These are phyloP conservation scores for Capitella teleta DNA, from an alignment of 1,140 invertebrate genomes.

Conservation along the genomic window DNA sequence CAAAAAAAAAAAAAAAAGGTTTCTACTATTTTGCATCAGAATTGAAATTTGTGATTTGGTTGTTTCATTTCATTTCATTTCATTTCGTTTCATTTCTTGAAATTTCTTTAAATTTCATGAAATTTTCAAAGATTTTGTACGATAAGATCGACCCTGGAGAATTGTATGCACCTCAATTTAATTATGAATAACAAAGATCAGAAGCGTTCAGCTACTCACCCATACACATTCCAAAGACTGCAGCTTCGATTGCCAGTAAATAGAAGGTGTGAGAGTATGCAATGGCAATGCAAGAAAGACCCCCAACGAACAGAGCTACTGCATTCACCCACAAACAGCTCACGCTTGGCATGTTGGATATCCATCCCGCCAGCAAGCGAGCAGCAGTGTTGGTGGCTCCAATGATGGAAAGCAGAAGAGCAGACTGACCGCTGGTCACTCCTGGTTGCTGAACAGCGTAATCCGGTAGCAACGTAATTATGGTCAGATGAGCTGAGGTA, in stretches of 20 bases:
- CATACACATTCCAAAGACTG: slow-evolving; percentile 83
- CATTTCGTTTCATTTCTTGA: too few relatives aligned
- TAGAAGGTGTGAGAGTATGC: slow-evolving; percentile 67
- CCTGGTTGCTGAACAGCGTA: background rate
- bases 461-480: slow-evolving; percentile 6
- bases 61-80: too few relatives aligned
- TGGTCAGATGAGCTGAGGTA: slow-evolving; percentile 6
- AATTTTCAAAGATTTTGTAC: too few relatives aligned
- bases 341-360: slow-evolving; percentile 48
- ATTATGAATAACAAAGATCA: too few relatives aligned
- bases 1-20: too few relatives aligned
- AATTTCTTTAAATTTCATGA: too few relatives aligned
- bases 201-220: too few relatives aligned
- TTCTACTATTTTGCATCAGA: too few relatives aligned
- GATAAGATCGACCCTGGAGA: too few relatives aligned
- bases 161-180: too few relatives aligned
- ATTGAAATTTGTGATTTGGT: too few relatives aligned
- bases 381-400: slow-evolving; percentile 6
- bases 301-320: slow-evolving; percentile 75
- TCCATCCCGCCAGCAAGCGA: slow-evolving; percentile 22
- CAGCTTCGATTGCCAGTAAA: slow-evolving; percentile 63
- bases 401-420: slow-evolving; percentile 3
- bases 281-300: slow-evolving; percentile 66
- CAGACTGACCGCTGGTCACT: background rate
- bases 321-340: slow-evolving; percentile 84